Percentiles rank a stretch among this genome's conserved stretches.
Evolutionary conservation across 2,113 vertebrate species (phyloP).

Genomic region (Lophochroa leadbeateri): DNA sequence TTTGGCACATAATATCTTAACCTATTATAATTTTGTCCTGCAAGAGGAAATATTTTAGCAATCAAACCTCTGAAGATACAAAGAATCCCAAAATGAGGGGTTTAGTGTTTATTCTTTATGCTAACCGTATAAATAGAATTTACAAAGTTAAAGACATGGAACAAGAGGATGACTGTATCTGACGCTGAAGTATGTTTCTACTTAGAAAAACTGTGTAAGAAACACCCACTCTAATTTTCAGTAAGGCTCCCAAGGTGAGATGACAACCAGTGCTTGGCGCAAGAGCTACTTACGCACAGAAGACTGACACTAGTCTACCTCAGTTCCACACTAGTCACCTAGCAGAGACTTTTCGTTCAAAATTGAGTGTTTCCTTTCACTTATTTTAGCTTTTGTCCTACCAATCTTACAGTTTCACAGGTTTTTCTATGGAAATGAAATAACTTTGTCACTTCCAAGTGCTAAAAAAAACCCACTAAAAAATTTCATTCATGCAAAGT

Average conservation of each 20-base stretch:
- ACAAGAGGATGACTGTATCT: background rate
- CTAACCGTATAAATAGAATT: background rate
- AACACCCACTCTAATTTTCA: background rate
- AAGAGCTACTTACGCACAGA: background rate
- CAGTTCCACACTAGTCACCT: background rate
- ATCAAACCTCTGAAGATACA: background rate
- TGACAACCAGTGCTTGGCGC: background rate
- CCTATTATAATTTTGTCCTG: background rate
- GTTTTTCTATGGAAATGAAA: background rate
- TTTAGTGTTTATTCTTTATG: background rate
- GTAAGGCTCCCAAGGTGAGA: background rate
- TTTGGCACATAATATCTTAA: background rate
- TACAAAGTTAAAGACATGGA: background rate
- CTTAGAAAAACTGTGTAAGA: background rate
- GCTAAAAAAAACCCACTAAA: background rate
- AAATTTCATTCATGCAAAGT: background rate
- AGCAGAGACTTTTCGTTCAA: background rate
- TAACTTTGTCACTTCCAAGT: background rate
- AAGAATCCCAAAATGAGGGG: background rate
- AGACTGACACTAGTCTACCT: background rate
- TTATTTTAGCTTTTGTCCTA: constrained; percentile 2
- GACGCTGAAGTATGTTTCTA: background rate
- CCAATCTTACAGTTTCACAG: background rate
- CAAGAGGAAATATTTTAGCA: background rate
- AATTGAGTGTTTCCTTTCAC: background rate